Evolutionary conservation across 2,888 invertebrate genomes (phyloP), one percentile per base, ranked within the genome.

Genomic region (Nymphalis c-album): DNA sequence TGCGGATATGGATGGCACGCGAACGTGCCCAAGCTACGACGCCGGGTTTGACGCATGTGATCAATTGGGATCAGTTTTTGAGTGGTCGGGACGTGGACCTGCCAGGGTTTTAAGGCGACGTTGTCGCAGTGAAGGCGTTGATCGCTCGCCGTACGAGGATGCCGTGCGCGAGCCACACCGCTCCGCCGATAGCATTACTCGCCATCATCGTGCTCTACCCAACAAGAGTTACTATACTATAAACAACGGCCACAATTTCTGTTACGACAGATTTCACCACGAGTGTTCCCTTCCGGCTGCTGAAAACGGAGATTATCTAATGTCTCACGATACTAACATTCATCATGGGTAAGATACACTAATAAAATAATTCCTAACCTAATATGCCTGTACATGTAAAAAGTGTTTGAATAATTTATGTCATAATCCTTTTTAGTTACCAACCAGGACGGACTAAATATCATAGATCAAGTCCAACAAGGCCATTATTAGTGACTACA

Each of bases 61-160:
- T 83, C 88, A 89, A 31, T 76, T 92, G 71, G 88, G 84, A 69
- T 85, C 88, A 60, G 88, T 89, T 73, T 81, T 90, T 75, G 87
- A 89, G 85, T 88, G 87, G 84, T 81, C 87, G 67, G 83, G 83
- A 70, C 82, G 86, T 64, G 85, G 83, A 71, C 86, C 90, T 75
- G 91, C 90, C 69, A 86, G 89, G 55, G 88, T 91, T 71, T 75
- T 90, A 76, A 87, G 92, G 74, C 89, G 92, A 64, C 88, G 92
- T 74, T 93, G 92, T 78, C 91, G 91, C 76, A 93, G 92, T 77
- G 92, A 93, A 77, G 91, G 92, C 61, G 81, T 92, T 57, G 92
- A 93, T 74, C 85, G 91, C 62, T 91, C 92, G 73, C 91, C 92
- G 60, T 92, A 88, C 78, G 92, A 92, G 84, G 88, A 91, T 89